Conservation (phyloP, 2,797 vertebrate species). For the Pipistrellus kuhlii region DNA sequence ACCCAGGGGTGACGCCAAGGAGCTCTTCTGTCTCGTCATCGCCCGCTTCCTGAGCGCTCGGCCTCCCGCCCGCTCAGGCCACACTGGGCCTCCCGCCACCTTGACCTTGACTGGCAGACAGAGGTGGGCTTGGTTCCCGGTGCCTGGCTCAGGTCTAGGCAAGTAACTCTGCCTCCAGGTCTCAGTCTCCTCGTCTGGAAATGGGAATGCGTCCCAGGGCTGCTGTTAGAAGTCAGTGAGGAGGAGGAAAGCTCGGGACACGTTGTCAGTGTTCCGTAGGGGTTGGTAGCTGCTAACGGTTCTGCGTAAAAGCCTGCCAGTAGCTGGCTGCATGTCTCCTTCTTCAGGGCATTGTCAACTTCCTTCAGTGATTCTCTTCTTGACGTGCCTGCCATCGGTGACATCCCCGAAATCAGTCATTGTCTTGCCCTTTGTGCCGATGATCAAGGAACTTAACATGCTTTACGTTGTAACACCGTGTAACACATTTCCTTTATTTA, state of each 20-base stretch:
- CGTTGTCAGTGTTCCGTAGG: accelerated
- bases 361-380: background rate
- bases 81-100: too few relatives aligned
- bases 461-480: background rate
- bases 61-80: background rate
- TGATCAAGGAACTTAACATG: background rate
- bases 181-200: background rate
- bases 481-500: background rate
- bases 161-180: background rate
- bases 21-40: background rate
- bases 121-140: accelerated
- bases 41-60: background rate
- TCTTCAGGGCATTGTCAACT: background rate
- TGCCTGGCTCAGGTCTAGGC: background rate
- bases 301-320: background rate
- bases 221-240: background rate
- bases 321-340: background rate
- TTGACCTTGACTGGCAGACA: background rate
- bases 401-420: background rate
- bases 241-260: background rate
- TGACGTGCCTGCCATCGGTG: background rate
- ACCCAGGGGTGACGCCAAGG: background rate
- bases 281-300: background rate
- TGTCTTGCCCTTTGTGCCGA: background rate
- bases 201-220: background rate